Evolutionary conservation across 2,888 invertebrate species (phyloP), one percentile per base, ranked within the genome.

Genomic region (Calameuta filiformis): DNA sequence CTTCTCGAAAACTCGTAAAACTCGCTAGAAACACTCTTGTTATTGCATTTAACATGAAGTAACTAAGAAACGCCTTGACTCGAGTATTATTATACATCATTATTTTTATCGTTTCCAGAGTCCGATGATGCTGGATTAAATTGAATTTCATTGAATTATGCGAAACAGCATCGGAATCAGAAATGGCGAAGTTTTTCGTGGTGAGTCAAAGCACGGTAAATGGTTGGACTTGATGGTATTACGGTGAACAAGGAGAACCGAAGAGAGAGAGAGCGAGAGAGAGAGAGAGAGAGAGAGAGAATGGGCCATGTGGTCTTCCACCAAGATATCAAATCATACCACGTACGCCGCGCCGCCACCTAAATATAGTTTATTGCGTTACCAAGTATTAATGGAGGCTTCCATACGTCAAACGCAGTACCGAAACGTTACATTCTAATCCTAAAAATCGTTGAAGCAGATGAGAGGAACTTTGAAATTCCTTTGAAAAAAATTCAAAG

Each of bases 351-450:
- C 85, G 83, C 88, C 85, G 88, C 89, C 87, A 89, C 88, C 91
- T 91, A 91, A 91, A 91, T 91, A 90, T 91, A 91, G 91, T 91
- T 91, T 91, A 91, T 91, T 91, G 89, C 91, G 89, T 91, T 91
- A 91, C 90, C 88, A 87, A 87, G 91, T 90, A 91, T 91, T 90
- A 91, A 91, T 90, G 90, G 89, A 83, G 81, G 81, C 87, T 86
- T 80, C 86, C 87, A 87, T 87, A 85, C 85, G 85, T 87, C 83
- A 83, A 87, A 84, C 79, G 69, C 56, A 56, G 76, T 12, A 34
- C 71, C 71, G 15, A 71, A 71, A 71, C 15, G 71, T 71, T 71
- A 34, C 71, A 33, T 34, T 34, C 33, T 31, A 31, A 31, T 71
- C 71, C 71, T 31, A 31, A 31, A 34, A 71, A 71, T 34, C 31